These are phyloP conservation scores for Telmatherina bonti DNA, from an alignment of 2,797 vertebrate genomes.

Conservation along the genomic window DNA sequence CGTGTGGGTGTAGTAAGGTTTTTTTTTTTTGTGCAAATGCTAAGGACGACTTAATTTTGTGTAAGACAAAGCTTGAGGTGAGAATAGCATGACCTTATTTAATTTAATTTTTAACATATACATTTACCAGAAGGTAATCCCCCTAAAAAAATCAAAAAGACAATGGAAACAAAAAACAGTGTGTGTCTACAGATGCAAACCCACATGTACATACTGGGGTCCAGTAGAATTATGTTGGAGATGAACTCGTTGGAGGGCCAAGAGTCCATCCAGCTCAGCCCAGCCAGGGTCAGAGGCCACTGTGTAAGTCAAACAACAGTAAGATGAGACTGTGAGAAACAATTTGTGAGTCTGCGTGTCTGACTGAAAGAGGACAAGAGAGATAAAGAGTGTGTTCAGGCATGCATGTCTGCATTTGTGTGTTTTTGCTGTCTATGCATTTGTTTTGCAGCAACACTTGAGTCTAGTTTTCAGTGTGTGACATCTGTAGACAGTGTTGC, in stretches of 20 bases:
- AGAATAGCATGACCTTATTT: background rate
- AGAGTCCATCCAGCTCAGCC: slow-evolving; percentile 70
- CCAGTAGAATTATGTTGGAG: slow-evolving; percentile 41
- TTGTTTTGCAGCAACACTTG: slow-evolving; percentile 47
- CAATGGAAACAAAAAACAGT: slow-evolving; percentile 17
- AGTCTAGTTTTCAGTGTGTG: slow-evolving; percentile 30
- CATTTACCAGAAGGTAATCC: background rate
- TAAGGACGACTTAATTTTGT: background rate
- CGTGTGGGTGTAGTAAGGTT: background rate
- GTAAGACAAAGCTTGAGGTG: background rate
- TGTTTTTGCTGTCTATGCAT: slow-evolving; percentile 49
- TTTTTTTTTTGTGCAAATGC: slow-evolving; percentile 5
- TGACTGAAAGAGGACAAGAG: slow-evolving; percentile 18
- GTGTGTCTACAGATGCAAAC: slow-evolving; percentile 16
- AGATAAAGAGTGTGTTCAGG: slow-evolving; percentile 23
- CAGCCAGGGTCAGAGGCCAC: slow-evolving; percentile 68
- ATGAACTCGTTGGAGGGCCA: slow-evolving; percentile 65
- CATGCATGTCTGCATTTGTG: slow-evolving; percentile 39
- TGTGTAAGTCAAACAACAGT: slow-evolving; percentile 75
- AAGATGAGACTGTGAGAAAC: slow-evolving; percentile 78
- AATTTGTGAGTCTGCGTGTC: slow-evolving; percentile 28
- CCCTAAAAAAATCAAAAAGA: background rate
- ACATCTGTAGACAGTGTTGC: slow-evolving; percentile 44
- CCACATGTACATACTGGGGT: slow-evolving; percentile 15
- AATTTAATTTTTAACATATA: background rate